These are phyloP conservation scores for Gracilinanus agilis DNA, from an alignment of 2,113 vertebrate genomes.

Conservation along the genomic window DNA sequence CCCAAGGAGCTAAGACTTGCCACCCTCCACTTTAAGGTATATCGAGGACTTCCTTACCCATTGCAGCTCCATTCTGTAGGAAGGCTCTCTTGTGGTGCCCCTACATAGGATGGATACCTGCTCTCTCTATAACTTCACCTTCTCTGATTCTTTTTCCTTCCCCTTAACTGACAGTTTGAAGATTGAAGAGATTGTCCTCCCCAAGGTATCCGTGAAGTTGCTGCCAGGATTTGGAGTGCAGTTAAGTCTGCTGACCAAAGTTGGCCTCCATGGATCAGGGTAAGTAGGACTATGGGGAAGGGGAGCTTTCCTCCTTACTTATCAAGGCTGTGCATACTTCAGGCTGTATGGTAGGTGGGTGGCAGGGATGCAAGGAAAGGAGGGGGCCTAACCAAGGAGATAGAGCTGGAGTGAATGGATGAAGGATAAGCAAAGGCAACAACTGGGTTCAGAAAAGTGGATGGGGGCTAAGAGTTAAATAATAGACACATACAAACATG, in stretches of 20 bases:
- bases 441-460: not conserved
- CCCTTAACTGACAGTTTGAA: constrained; percentile 70
- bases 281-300: not conserved
- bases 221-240: constrained; percentile 77
- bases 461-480: not conserved
- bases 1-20: not conserved
- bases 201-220: constrained; percentile 72
- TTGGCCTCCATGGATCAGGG: constrained; percentile 75
- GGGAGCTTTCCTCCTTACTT: not conserved
- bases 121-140: not conserved
- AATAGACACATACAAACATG: not conserved
- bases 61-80: not conserved
- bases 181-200: constrained; percentile 77
- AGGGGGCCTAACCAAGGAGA: not conserved
- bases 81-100: not conserved
- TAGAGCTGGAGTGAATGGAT: fast-evolving
- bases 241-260: constrained; percentile 77
- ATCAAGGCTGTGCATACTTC: not conserved
- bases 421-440: not conserved
- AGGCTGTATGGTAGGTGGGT: not conserved
- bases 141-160: not conserved
- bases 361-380: not conserved
- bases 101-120: not conserved
- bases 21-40: not conserved
- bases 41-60: not conserved